These are phyloP conservation scores for Plectropomus leopardus DNA, from an alignment of 2,113 vertebrate genomes.

Conservation along the genomic window DNA sequence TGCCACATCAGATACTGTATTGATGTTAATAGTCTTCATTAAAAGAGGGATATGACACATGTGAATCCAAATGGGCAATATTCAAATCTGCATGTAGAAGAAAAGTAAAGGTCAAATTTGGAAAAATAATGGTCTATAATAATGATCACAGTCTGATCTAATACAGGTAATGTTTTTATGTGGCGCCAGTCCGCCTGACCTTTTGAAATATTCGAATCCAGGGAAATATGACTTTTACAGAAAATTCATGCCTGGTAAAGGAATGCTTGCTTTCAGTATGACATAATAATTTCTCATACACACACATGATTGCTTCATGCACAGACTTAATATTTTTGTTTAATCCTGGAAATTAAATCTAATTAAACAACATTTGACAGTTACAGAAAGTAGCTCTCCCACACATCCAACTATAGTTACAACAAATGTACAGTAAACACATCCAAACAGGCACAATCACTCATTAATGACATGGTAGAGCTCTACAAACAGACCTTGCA, in stretches of 20 bases:
- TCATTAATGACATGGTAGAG: conserved; percentile 19
- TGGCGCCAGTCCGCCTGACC: background rate
- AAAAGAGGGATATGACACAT: background rate
- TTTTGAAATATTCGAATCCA: background rate
- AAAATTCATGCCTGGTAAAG: background rate
- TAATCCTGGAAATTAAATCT: background rate
- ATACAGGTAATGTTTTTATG: background rate
- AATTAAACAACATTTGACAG: background rate
- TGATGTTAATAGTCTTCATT: background rate
- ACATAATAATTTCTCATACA: background rate
- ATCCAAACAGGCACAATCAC: background rate
- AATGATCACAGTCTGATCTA: background rate
- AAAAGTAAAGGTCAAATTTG: background rate
- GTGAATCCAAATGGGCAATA: background rate
- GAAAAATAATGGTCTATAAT: background rate
- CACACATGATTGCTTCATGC: background rate
- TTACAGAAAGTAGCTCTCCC: background rate
- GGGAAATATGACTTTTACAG: background rate
- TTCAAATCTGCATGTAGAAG: background rate
- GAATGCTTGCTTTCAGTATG: background rate
- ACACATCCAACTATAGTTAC: background rate
- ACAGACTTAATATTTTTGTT: background rate
- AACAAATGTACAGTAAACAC: background rate
- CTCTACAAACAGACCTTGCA: conserved; percentile 36
- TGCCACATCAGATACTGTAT: background rate